phyloP scores from a whole-genome alignment of 2,888 invertebrate species.

The Acanthosepion lycidas region DNA sequence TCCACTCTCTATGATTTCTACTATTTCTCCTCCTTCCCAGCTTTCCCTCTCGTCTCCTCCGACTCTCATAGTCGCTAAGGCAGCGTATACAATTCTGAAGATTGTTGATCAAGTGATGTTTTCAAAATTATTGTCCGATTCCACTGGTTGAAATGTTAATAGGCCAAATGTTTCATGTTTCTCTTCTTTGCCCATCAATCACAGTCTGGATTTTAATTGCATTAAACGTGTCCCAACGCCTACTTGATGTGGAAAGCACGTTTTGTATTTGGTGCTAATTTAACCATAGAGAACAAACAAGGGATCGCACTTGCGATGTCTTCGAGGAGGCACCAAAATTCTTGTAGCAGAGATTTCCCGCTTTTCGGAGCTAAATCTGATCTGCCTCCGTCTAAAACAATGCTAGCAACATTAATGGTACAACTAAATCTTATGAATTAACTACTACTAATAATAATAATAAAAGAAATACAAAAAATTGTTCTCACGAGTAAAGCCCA shows the following conservation, averaged over 20 bases:
- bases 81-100: not conserved
- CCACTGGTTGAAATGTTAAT: constrained; percentile 11
- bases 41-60: not conserved
- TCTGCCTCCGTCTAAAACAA: not conserved
- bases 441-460: too few species aligned
- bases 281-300: not conserved
- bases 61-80: not conserved
- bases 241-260: constrained; percentile 5
- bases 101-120: not conserved
- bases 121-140: not conserved
- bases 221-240: not conserved
- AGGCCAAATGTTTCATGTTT: constrained; percentile 11
- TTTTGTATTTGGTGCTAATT: not conserved
- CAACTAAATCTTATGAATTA: too few species aligned
- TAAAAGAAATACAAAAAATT: too few species aligned
- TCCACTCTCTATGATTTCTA: not conserved
- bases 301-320: not conserved
- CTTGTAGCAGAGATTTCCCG: not conserved
- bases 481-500: too few species aligned
- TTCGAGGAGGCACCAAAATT: not conserved
- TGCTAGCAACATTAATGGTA: too few species aligned
- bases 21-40: not conserved
- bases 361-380: not conserved
- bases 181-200: not conserved
- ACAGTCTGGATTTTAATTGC: not conserved